Percentiles rank a stretch among this genome's conserved stretches.
These are phyloP conservation scores for Molothrus aeneus DNA, from an alignment of 2,797 vertebrate species.

Conservation along the genomic window DNA sequence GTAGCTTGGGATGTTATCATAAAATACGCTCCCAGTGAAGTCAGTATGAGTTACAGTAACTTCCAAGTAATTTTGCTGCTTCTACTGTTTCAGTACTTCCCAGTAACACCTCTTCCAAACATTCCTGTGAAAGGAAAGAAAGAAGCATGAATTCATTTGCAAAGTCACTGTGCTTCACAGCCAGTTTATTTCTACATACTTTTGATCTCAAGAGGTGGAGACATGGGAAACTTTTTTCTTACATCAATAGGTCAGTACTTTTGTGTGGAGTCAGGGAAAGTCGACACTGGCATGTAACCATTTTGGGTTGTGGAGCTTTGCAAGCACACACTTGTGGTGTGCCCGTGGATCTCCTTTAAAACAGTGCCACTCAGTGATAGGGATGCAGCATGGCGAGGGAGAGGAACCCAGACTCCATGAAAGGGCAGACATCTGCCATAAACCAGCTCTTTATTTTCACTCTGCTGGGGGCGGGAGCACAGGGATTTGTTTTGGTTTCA, in stretches of 20 bases:
- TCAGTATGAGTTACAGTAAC: background rate
- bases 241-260: background rate
- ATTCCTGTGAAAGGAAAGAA: background rate
- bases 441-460: background rate
- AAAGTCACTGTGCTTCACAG: background rate
- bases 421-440: background rate
- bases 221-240: background rate
- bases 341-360: background rate
- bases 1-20: background rate
- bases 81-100: background rate
- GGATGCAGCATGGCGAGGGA: background rate
- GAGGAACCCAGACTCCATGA: background rate
- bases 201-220: background rate
- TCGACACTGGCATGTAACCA: background rate
- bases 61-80: background rate
- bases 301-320: background rate
- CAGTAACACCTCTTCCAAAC: background rate
- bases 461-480: accelerated
- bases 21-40: background rate
- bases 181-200: background rate
- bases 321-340: background rate
- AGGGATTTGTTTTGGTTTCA: background rate
- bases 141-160: background rate
- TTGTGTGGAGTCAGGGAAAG: background rate
- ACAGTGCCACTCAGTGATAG: conserved; percentile 49